Evolutionary conservation across 2,888 invertebrate species (phyloP).

Genomic region (Pantelozetes paolii): DNA sequence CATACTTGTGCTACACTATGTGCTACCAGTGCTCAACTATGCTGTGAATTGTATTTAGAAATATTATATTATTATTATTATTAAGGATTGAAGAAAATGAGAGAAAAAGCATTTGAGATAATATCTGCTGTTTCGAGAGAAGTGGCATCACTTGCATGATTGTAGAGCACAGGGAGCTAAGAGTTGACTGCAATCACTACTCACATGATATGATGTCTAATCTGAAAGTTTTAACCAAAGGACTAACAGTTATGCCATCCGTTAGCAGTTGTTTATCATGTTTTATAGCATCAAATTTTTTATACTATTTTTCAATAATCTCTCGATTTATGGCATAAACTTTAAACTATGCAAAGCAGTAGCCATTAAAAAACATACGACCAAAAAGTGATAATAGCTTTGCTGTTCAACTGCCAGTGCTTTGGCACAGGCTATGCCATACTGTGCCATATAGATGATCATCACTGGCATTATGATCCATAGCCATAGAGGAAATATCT

Average conservation of each 20-base stretch:
- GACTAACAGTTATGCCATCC: slow-evolving; percentile 2
- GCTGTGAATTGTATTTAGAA: background rate
- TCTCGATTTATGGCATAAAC: slow-evolving; percentile 16
- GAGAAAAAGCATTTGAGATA: slow-evolving; percentile 9
- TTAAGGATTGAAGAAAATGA: slow-evolving; percentile 19
- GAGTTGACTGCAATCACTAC: background rate
- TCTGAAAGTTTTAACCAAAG: slow-evolving; percentile 26
- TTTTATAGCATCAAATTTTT: slow-evolving; percentile 31
- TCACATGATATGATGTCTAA: slow-evolving; percentile 25
- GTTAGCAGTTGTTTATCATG: slow-evolving; percentile 38
- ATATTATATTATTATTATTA: slow-evolving; percentile 22
- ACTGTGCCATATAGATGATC: slow-evolving; percentile 15
- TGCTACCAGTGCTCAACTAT: too few relatives aligned
- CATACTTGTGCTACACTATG: too few relatives aligned
- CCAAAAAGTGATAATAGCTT: slow-evolving; percentile 37
- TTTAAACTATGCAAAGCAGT: slow-evolving; percentile 31
- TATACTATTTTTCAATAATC: slow-evolving; percentile 27
- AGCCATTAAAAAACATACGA: slow-evolving; percentile 37
- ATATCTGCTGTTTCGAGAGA: background rate
- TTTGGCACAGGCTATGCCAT: slow-evolving; percentile 9
- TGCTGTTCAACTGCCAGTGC: slow-evolving; percentile 13
- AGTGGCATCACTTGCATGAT: slow-evolving; percentile 2
- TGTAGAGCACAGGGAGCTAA: background rate
- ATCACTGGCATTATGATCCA: slow-evolving; percentile 34
- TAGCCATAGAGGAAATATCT: slow-evolving; percentile 35